Percentiles rank a stretch among this genome's conserved stretches.
Evolutionary conservation across 2,888 invertebrate genomes (phyloP).

Genomic region (Melieria crassipennis): DNA sequence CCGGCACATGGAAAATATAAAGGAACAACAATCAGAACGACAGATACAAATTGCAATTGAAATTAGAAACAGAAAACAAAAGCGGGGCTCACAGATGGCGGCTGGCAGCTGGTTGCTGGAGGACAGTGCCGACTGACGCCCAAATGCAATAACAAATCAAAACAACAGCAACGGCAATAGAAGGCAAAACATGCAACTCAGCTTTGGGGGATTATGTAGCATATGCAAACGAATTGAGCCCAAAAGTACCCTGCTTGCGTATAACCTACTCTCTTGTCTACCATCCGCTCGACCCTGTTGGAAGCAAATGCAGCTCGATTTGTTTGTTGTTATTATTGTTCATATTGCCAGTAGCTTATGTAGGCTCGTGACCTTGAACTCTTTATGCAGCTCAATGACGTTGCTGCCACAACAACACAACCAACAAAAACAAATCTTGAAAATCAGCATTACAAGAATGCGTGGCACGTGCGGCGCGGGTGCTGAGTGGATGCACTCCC

Average conservation of each 20-base stretch:
- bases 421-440: no score
- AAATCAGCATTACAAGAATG: no score
- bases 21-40: slow-evolving; percentile 7
- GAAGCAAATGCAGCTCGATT: slow-evolving; percentile 12
- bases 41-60: neutral
- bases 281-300: neutral
- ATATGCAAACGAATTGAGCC: no score
- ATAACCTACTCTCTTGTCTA: no score
- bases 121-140: neutral
- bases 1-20: slow-evolving; percentile 20
- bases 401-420: neutral
- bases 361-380: slow-evolving; percentile 32
- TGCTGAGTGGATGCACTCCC: no score
- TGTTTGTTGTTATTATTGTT: slow-evolving; percentile 7
- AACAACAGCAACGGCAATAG: slow-evolving; percentile 21
- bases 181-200: no score
- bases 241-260: no score
- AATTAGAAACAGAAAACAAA: slow-evolving; percentile 32
- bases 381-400: slow-evolving; percentile 14
- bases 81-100: neutral
- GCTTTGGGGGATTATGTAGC: no score
- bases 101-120: neutral
- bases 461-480: no score
- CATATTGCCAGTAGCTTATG: slow-evolving; percentile 9
- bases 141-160: slow-evolving; percentile 33